Conservation (phyloP, 2,888 invertebrate genomes). For the Trissolcus japonicus region DNA sequence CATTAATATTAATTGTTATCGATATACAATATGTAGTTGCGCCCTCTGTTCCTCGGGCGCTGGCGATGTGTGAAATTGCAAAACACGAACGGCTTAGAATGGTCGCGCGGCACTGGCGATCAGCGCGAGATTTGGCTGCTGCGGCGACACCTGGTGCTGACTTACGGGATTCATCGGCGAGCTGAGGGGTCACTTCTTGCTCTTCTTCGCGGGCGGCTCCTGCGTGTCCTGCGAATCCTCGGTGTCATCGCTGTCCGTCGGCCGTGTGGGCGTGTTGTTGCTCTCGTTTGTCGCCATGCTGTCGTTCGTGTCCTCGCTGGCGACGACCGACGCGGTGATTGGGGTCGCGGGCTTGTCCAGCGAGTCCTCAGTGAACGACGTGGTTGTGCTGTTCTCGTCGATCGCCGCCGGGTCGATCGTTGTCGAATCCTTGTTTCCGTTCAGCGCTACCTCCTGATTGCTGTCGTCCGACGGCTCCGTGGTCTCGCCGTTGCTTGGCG, state of each 20-base stretch:
- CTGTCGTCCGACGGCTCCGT: constrained; percentile 84
- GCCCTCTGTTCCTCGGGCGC: constrained; percentile 23
- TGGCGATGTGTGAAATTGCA: constrained; percentile 4
- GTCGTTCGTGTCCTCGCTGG: constrained; percentile 79
- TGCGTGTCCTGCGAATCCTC: constrained; percentile 75
- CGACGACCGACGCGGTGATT: constrained; percentile 71
- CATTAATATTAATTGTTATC: constrained; percentile 71
- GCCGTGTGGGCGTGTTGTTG: constrained; percentile 69
- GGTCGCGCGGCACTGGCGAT: constrained; percentile 69
- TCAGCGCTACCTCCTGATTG: constrained; percentile 80
- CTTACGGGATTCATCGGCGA: constrained; percentile 63
- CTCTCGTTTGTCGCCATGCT: constrained; percentile 77
- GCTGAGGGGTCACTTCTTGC: constrained; percentile 78
- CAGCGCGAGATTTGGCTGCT: constrained; percentile 65
- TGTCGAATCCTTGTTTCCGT: constrained; percentile 75
- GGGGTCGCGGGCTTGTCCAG: constrained; percentile 83
- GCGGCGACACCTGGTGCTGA: constrained; percentile 69
- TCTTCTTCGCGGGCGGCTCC: constrained; percentile 78
- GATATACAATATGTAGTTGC: constrained; percentile 62
- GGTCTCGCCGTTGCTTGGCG: constrained; percentile 69
- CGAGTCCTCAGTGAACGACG: constrained; percentile 87
- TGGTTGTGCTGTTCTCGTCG: constrained; percentile 84
- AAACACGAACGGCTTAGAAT: constrained; percentile 60
- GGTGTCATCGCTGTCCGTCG: constrained; percentile 71
- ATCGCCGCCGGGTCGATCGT: constrained; percentile 79